Percentiles rank a stretch among this genome's conserved stretches.
These are phyloP conservation scores for Casuarius casuarius DNA, from an alignment of 2,113 vertebrate genomes.

Conservation along the genomic window DNA sequence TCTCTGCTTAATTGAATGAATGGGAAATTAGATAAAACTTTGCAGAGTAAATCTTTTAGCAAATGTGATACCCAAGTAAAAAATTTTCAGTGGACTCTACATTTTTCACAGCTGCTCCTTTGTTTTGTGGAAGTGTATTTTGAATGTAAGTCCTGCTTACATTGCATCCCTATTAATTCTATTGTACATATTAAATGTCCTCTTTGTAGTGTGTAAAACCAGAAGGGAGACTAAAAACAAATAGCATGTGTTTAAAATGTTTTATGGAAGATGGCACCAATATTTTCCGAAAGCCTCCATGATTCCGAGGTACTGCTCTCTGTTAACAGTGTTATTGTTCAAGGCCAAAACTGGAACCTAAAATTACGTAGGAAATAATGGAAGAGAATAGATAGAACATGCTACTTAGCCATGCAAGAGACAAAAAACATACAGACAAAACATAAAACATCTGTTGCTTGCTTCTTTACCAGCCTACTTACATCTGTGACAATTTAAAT, in stretches of 20 bases:
- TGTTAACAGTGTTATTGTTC: not conserved
- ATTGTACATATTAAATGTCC: conserved; percentile 78
- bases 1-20: conserved; percentile 77
- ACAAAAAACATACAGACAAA: not conserved
- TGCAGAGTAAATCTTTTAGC: conserved; percentile 78
- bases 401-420: not conserved
- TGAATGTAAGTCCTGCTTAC: conserved; percentile 75
- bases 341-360: not conserved
- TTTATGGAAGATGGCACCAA: conserved; percentile 62
- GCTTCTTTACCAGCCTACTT: not conserved
- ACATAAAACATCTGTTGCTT: not conserved
- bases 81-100: conserved; percentile 62
- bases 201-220: conserved; percentile 65
- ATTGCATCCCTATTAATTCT: conserved; percentile 76
- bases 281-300: conserved; percentile 55
- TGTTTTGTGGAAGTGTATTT: conserved; percentile 73
- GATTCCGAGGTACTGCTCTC: conserved; percentile 40
- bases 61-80: conserved; percentile 71
- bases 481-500: not conserved
- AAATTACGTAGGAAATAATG: conserved; percentile 12
- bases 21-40: conserved; percentile 78
- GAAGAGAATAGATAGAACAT: not conserved
- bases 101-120: conserved; percentile 75
- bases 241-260: conserved; percentile 74
- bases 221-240: conserved; percentile 76